Evolutionary conservation across 2,888 invertebrate genomes (phyloP).

Genomic region (Rhagium mordax): DNA sequence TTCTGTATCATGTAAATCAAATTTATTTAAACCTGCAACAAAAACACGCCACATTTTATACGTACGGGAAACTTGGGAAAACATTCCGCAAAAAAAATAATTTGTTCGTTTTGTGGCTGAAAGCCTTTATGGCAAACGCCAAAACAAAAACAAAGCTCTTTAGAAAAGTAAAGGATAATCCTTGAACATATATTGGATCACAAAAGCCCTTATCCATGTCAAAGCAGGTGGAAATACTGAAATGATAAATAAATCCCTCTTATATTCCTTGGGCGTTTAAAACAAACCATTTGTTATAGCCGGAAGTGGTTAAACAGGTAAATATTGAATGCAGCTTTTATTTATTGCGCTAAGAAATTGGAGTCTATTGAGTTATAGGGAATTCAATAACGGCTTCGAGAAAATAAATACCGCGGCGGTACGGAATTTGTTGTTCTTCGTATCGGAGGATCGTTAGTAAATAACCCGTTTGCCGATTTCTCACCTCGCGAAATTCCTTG

Average conservation of each 20-base stretch:
- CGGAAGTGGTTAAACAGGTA: conserved; percentile 39
- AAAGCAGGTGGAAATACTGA: conserved; percentile 47
- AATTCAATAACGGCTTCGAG: conserved; percentile 18
- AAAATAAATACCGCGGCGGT: neutral
- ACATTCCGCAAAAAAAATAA: neutral
- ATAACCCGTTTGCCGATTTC: neutral
- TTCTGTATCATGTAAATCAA: neutral
- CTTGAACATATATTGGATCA: conserved; percentile 21
- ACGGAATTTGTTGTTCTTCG: neutral
- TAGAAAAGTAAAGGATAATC: conserved; percentile 27
- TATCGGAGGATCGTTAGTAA: conserved; percentile 7
- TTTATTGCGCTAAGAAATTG: conserved; percentile 16
- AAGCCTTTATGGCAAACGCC: conserved; percentile 9
- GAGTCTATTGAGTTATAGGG: conserved; percentile 9
- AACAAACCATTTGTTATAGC: conserved; percentile 35
- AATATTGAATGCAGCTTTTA: conserved; percentile 33
- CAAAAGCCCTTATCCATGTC: conserved; percentile 18
- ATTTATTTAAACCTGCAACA: neutral
- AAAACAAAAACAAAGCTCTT: conserved; percentile 16
- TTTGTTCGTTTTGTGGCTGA: neutral
- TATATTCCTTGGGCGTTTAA: conserved; percentile 23
- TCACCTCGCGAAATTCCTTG: neutral
- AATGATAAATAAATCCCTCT: conserved; percentile 44
- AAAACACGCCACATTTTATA: neutral
- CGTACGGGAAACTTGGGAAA: neutral